Conservation (phyloP, 2,113 vertebrate genomes). For the Rallus limicola region DNA sequence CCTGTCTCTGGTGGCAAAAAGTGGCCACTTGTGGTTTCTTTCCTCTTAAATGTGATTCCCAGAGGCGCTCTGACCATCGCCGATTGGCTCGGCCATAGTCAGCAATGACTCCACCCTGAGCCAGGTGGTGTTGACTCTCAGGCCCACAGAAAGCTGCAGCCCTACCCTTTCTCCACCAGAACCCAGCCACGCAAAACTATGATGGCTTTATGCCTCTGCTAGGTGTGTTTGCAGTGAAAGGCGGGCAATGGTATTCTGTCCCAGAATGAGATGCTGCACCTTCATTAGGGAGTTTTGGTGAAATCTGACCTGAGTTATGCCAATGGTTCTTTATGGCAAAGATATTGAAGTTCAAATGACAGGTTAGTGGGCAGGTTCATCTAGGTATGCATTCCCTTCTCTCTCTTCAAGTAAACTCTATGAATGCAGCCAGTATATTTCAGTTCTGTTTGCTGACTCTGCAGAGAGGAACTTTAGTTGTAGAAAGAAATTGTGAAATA, state of each 20-base stretch:
- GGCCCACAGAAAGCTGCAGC: too few relatives aligned
- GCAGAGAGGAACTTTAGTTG: background rate
- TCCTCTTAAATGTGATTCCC: too few relatives aligned
- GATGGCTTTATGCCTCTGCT: background rate
- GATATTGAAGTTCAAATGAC: background rate
- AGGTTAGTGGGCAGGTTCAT: background rate
- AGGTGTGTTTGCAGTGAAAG: background rate
- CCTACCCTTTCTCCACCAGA: too few relatives aligned
- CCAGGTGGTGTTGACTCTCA: too few relatives aligned
- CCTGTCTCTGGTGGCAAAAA: too few relatives aligned
- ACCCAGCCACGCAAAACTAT: too few relatives aligned
- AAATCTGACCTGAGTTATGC: background rate
- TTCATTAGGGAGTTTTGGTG: background rate
- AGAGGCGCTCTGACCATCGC: too few relatives aligned
- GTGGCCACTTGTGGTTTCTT: too few relatives aligned
- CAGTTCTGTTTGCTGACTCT: background rate
- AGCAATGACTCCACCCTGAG: too few relatives aligned
- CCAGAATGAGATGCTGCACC: background rate
- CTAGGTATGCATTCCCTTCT: background rate
- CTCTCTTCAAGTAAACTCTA: background rate
- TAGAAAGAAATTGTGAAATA: background rate
- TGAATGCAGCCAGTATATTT: background rate
- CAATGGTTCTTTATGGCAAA: background rate
- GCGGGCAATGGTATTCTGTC: background rate
- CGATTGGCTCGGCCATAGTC: too few relatives aligned